phyloP scores from a whole-genome alignment of 1,140 invertebrate genomes.

The Pogonognathellus flavescens region DNA sequence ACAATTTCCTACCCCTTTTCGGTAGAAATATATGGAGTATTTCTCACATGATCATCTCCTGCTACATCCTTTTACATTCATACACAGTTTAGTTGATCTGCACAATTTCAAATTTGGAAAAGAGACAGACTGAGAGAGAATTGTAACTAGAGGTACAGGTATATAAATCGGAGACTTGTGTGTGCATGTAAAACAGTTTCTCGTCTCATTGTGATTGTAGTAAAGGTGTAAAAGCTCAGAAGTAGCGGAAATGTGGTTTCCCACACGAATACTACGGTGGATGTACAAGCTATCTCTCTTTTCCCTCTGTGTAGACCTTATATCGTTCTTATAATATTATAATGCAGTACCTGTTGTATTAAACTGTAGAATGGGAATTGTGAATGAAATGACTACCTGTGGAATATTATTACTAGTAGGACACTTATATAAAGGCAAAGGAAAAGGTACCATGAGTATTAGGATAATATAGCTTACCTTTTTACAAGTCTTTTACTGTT shows the following conservation, averaged over 20 bases:
- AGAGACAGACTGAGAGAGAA: neutral
- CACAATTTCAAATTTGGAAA: slow-evolving; percentile 33
- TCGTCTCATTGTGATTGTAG: no score
- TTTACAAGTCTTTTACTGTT: no score
- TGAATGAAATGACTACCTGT: neutral
- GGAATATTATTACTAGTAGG: no score
- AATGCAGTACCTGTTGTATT: neutral
- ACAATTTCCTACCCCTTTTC: no score
- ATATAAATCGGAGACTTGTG: no score
- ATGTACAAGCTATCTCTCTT: neutral
- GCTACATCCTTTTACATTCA: neutral
- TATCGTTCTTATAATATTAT: no score
- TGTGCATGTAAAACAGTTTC: no score
- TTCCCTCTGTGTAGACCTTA: neutral
- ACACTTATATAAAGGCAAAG: no score
- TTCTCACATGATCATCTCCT: neutral
- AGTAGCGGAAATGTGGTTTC: slow-evolving; percentile 57
- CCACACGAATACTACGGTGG: slow-evolving; percentile 37
- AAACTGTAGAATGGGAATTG: neutral
- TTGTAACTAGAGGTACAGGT: neutral
- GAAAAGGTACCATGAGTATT: neutral
- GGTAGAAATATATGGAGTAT: neutral
- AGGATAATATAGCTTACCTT: no score
- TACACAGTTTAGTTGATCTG: slow-evolving; percentile 8
- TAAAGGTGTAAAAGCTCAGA: neutral